Percentiles rank a stretch among this genome's conserved stretches.
Conservation (phyloP, 2,888 invertebrate genomes). For the Diaphora mendica region DNA sequence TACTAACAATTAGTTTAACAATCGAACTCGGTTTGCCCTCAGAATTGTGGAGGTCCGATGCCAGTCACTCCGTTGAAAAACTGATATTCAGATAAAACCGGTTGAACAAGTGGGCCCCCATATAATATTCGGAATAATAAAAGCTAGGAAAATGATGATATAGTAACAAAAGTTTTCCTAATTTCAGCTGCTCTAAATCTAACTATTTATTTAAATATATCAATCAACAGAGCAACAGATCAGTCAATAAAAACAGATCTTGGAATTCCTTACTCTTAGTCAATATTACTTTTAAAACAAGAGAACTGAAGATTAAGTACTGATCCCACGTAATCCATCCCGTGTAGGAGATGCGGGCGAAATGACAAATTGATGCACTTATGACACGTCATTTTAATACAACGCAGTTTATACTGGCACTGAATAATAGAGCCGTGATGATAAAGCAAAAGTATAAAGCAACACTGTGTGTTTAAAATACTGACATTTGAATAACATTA, state of each 20-base stretch:
- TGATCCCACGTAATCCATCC: slow-evolving; percentile 45
- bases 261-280: neutral
- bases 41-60: too few relatives aligned
- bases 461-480: slow-evolving; percentile 36
- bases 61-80: too few relatives aligned
- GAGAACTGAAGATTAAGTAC: slow-evolving; percentile 22
- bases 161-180: too few relatives aligned
- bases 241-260: neutral
- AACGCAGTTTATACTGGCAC: slow-evolving; percentile 68
- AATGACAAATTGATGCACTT: slow-evolving; percentile 76
- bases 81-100: too few relatives aligned
- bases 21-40: too few relatives aligned
- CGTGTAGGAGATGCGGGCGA: slow-evolving; percentile 70
- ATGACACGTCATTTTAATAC: slow-evolving; percentile 61
- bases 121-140: too few relatives aligned
- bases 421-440: slow-evolving; percentile 79
- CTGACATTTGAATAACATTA: slow-evolving; percentile 10
- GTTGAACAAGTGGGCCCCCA: too few relatives aligned
- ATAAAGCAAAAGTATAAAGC: slow-evolving; percentile 60
- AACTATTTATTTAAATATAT: too few relatives aligned
- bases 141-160: too few relatives aligned
- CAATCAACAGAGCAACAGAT: neutral
- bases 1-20: too few relatives aligned
- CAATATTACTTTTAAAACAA: slow-evolving; percentile 21
- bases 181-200: too few relatives aligned